Percentiles rank a stretch among this genome's conserved stretches.
Evolutionary conservation across 1,140 invertebrate genomes (phyloP).

Genomic region (Orussus abietinus): DNA sequence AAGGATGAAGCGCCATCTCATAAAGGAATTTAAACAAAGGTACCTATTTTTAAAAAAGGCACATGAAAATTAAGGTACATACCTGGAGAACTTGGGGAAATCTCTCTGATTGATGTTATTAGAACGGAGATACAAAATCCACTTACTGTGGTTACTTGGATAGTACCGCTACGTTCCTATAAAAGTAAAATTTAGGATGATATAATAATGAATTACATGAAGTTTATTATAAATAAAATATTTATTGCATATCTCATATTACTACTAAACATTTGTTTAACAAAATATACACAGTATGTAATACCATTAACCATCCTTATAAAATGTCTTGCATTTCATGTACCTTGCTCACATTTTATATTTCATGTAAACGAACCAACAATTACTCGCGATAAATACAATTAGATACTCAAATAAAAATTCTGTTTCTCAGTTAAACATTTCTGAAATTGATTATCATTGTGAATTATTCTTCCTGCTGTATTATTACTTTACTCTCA

Average conservation of each 20-base stretch:
- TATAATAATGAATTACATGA: no score
- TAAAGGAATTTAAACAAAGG: no score
- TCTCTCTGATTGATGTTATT: no score
- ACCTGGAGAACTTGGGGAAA: no score
- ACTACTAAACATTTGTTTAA: slow-evolving; percentile 11
- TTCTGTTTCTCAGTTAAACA: neutral
- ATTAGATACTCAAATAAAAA: slow-evolving; percentile 6
- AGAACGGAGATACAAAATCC: no score
- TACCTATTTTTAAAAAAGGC: no score
- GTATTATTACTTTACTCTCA: no score
- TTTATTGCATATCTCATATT: slow-evolving; percentile 13
- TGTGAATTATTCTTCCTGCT: neutral
- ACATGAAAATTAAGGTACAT: no score
- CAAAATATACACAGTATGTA: slow-evolving; percentile 13
- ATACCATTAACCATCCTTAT: slow-evolving; percentile 2
- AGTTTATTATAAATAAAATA: slow-evolving; percentile 7
- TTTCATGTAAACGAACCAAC: neutral
- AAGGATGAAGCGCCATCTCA: no score
- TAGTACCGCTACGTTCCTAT: no score
- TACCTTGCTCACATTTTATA: slow-evolving; percentile 3
- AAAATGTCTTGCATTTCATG: neutral
- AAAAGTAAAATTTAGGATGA: no score
- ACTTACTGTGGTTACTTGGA: no score
- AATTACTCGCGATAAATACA: slow-evolving; percentile 2
- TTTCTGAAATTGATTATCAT: slow-evolving; percentile 1